Evolutionary conservation across 2,888 invertebrate species (phyloP).

Genomic region (Tortrix viridana): DNA sequence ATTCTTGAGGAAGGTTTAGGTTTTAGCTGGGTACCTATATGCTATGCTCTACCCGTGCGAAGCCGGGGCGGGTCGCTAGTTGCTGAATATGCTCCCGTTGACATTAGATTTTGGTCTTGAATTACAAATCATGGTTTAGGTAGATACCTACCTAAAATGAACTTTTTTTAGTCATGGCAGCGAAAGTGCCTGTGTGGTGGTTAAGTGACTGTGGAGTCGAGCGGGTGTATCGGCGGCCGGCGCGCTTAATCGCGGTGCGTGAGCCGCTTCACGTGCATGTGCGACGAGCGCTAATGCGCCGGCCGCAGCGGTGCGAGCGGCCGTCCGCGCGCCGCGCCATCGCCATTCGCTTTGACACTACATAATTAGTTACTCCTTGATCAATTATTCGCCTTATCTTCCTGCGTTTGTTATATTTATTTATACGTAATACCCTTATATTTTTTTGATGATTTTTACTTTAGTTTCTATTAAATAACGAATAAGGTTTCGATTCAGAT

Average conservation of each 20-base stretch:
- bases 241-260: slow-evolving; percentile 28
- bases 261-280: slow-evolving; percentile 28
- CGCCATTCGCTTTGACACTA: slow-evolving; percentile 40
- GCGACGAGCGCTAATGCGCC: slow-evolving; percentile 26
- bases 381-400: not conserved
- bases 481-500: not conserved
- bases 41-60: no score
- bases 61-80: no score
- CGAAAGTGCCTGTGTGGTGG: not conserved
- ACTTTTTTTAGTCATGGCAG: no score
- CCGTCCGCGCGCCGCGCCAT: slow-evolving; percentile 26
- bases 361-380: slow-evolving; percentile 23
- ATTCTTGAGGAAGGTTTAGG: no score
- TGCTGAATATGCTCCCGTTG: no score
- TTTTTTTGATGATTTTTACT: not conserved
- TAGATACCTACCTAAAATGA: no score
- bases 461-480: not conserved
- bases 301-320: slow-evolving; percentile 42
- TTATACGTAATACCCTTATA: not conserved
- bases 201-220: slow-evolving; percentile 4
- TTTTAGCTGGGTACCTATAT: no score
- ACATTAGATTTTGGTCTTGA: no score
- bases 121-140: no score
- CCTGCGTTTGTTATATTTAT: not conserved
- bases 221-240: slow-evolving; percentile 14